Evolutionary conservation across 1,140 invertebrate genomes (phyloP), one percentile per base, ranked within the genome.

Genomic region (Drosophila santomea): DNA sequence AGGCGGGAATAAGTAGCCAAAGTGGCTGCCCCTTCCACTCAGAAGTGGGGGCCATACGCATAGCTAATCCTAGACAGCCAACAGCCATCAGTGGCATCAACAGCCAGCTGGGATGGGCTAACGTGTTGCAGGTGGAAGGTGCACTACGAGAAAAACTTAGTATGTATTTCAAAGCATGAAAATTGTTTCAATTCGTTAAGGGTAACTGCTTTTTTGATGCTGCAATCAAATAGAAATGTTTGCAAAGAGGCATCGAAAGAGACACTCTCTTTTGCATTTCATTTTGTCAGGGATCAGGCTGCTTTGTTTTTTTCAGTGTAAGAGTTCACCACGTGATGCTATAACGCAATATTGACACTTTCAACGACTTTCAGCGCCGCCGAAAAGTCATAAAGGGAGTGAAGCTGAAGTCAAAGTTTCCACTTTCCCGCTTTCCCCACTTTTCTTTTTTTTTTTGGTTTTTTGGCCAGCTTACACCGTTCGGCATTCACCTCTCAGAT

Each of bases 321-420:
- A n/a, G 5, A 25, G 15, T 43, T 41, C 43, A 66, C 71, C 79
- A 84, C 80, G 89, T 89, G 88, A 83, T 79, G 78, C 80, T 72
- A 56, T 78, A 85, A 88, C 71, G 69, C 78, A 84, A 91, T 91
- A 91, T 89, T 91, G 89, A 91, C 88, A 91, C 88, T 91, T 90
- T 85, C 78, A 88, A 88, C 84, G 71, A 86, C 83, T 86, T 88
- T 69, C 85, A 81, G 72, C 84, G 75, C 75, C 83, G 73, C 73
- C 73, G 51, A 88, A 88, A 89, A 88, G 84, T 84, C 84, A 88
- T 88, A 84, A 88, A 88, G 84, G 80, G 84, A 80, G 83, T 82
- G 57, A 57, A 43, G 48, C 15, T 79, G 60, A 47, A 76, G 63
- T 52, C 41, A 82, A 88, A 88, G 74, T 71, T 68, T 72, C 74